phyloP scores from a whole-genome alignment of 2,888 invertebrate genomes.

The Vandiemenella viatica region DNA sequence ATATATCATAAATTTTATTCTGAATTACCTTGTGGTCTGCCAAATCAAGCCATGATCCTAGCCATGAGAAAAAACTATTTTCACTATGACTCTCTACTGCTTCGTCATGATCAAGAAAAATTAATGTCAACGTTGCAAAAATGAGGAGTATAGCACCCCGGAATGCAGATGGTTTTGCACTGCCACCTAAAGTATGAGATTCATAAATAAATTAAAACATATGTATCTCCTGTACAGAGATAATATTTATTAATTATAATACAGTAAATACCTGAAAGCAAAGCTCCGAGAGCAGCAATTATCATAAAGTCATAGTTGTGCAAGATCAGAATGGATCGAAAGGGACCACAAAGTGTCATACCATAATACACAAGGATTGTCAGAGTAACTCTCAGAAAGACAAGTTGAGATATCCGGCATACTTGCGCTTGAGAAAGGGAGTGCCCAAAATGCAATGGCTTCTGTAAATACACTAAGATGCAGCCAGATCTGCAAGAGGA shows the following conservation, averaged over 20 bases:
- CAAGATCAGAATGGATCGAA: slow-evolving; percentile 32
- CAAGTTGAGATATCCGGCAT: slow-evolving; percentile 27
- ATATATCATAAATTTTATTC: too few relatives aligned
- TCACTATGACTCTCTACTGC: slow-evolving; percentile 10
- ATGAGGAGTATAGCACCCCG: slow-evolving; percentile 31
- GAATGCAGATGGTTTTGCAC: slow-evolving; percentile 30
- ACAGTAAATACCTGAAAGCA: slow-evolving; percentile 23
- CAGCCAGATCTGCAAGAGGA: slow-evolving; percentile 15
- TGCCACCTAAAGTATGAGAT: too few relatives aligned
- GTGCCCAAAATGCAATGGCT: slow-evolving; percentile 12
- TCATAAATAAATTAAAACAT: neutral
- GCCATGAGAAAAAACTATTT: slow-evolving; percentile 3
- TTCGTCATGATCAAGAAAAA: slow-evolving; percentile 36
- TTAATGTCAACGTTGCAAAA: slow-evolving; percentile 30
- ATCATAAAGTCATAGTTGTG: slow-evolving; percentile 34
- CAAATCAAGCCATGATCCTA: slow-evolving; percentile 32
- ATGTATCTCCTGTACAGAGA: too few relatives aligned
- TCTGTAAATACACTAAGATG: slow-evolving; percentile 12
- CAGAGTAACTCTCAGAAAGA: slow-evolving; percentile 27
- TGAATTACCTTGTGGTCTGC: slow-evolving; percentile 38
- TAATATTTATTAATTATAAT: too few relatives aligned
- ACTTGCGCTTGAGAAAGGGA: slow-evolving; percentile 18
- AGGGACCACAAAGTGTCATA: slow-evolving; percentile 35
- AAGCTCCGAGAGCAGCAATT: slow-evolving; percentile 29
- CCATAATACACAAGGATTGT: slow-evolving; percentile 35